Evolutionary conservation across 1,140 invertebrate species (phyloP), one percentile per base, ranked within the genome.

Genomic region (Physella acuta): DNA sequence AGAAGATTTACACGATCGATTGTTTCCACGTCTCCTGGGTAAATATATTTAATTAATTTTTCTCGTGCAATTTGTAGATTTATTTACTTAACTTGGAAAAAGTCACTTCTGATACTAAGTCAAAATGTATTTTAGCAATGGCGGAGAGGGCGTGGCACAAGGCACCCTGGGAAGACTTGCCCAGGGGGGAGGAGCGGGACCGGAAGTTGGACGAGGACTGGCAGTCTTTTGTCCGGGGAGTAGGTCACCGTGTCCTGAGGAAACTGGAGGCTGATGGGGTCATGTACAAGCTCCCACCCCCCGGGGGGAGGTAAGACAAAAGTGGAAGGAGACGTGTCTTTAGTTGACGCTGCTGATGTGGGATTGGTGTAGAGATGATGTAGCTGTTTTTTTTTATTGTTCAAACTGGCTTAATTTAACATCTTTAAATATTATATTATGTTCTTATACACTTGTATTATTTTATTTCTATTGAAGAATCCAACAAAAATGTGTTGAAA

Each of bases 121-220:
- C 5, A 14, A 55, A 14, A 20, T 30, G 8, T 55, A 30, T 53
- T 26, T 16, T 34, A 70, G 56, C 62, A 5, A 3, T 83, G 34
- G 81, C 82, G 16, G 82, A 83, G 61, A 69, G 81, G 20, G 75
- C 79, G 1, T 83, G 82, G 82, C 79, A 82, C 68, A 64, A 77
- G 59, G 79, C 81, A 44, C 16, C 68, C 30, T 84, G 81, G 79
- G 81, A 84, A 72, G 55, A 17, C 11, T 55, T 56, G 8, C 55
- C 68, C 2, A 61, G 64, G 0, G 68, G 73, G 34, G 61, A 31
- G 0, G 44, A 61, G 36, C 51, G 73, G 26, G 68, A 75, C 28
- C 14, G 37, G 30, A 20, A 37, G 75, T 11, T 55, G 68, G 8
- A 26, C 3, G 26, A 28, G 0, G 81, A 84, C 61, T 84, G 82